These are phyloP conservation scores for Rotaria macrura DNA, from an alignment of 2,888 invertebrate species.

Conservation along the genomic window DNA sequence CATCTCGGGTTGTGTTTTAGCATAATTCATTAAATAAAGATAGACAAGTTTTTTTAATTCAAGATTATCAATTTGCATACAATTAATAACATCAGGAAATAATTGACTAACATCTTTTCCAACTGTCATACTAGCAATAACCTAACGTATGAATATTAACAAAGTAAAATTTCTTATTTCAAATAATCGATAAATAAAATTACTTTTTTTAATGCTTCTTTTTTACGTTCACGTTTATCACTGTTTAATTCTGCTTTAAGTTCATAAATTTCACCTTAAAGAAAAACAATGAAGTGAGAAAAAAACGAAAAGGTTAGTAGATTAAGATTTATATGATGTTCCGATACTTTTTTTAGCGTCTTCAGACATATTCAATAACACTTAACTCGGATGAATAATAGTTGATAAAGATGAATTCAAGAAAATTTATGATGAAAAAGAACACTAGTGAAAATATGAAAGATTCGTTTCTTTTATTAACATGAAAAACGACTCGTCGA, in stretches of 20 bases:
- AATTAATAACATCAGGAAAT: constrained; percentile 98
- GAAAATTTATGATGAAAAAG: no score
- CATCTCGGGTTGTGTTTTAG: constrained; percentile 98
- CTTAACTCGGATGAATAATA: no score
- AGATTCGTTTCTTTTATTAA: no score
- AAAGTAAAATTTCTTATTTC: neutral
- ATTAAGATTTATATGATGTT: neutral
- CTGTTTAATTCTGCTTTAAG: constrained; percentile 94
- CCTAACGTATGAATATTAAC: neutral
- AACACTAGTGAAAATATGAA: no score
- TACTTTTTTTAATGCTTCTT: constrained; percentile 98
- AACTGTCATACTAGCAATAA: constrained; percentile 95
- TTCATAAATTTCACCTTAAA: constrained; percentile 86
- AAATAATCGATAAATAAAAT: constrained; percentile 45
- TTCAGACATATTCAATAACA: neutral
- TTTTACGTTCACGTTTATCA: constrained; percentile 98
- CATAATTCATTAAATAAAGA: constrained; percentile 97
- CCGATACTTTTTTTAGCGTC: neutral
- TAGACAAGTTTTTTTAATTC: constrained; percentile 97
- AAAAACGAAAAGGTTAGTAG: no score
- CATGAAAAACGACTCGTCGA: neutral
- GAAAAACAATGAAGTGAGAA: no score
- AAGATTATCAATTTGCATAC: constrained; percentile 99
- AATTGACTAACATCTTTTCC: constrained; percentile 93
- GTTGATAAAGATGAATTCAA: no score